These are phyloP conservation scores for Leptopilina syphax DNA, from an alignment of 2,888 invertebrate genomes.

Conservation along the genomic window DNA sequence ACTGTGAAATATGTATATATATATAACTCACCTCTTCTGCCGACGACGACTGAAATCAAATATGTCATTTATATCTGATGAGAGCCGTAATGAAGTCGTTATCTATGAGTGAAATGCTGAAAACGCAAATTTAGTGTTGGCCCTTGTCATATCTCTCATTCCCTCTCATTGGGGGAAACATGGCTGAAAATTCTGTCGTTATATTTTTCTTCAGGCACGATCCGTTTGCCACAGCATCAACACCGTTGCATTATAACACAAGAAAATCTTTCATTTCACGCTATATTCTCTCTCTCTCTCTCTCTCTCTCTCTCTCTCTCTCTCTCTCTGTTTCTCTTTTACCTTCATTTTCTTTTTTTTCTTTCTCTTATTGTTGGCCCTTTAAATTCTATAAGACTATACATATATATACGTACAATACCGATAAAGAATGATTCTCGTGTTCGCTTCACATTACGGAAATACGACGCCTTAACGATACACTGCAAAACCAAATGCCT, in stretches of 20 bases:
- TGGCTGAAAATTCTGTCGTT: slow-evolving; percentile 38
- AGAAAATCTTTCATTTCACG: neutral
- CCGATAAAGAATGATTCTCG: slow-evolving; percentile 33
- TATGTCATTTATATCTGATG: slow-evolving; percentile 73
- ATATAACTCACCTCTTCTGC: slow-evolving; percentile 33
- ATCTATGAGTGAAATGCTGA: slow-evolving; percentile 68
- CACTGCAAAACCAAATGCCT: slow-evolving; percentile 28
- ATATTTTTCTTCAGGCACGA: slow-evolving; percentile 39
- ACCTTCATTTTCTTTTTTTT: too few relatives aligned
- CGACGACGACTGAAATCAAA: slow-evolving; percentile 64
- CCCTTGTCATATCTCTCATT: slow-evolving; percentile 44
- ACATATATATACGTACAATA: neutral
- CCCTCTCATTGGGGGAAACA: neutral
- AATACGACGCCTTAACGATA: slow-evolving; percentile 40
- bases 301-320: neutral
- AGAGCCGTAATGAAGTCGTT: slow-evolving; percentile 70
- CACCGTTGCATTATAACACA: slow-evolving; percentile 9
- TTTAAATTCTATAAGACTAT: neutral
- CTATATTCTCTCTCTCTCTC: neutral
- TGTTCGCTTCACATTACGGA: slow-evolving; percentile 31
- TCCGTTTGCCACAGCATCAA: slow-evolving; percentile 13
- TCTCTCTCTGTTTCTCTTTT: neutral
- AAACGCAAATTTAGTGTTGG: slow-evolving; percentile 67
- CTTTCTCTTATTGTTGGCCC: too few relatives aligned
- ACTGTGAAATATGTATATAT: neutral